Evolutionary conservation across 2,888 invertebrate genomes (phyloP).

Genomic region (Diplolepis rosae): DNA sequence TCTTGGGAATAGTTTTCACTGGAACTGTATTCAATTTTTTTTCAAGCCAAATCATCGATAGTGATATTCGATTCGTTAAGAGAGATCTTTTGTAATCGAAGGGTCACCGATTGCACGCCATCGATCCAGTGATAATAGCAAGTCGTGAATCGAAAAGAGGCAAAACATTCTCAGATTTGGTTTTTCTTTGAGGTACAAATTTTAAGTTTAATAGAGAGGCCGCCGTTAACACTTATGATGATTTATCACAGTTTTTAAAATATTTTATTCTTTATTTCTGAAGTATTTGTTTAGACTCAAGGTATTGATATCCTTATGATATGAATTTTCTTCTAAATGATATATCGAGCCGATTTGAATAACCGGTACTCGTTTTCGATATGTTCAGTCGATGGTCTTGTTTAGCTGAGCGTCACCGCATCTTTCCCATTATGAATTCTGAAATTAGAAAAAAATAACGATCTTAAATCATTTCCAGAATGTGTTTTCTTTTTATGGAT

Average conservation of each 20-base stretch:
- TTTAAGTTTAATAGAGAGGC: background rate
- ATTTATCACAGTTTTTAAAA: slow-evolving; percentile 13
- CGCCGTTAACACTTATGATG: background rate
- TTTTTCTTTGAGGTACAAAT: background rate
- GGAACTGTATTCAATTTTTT: background rate
- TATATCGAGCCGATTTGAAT: background rate
- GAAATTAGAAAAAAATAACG: background rate
- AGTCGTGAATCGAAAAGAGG: background rate
- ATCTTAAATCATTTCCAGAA: too few species aligned
- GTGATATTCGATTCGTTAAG: slow-evolving; percentile 15
- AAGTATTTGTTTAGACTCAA: background rate
- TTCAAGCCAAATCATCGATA: slow-evolving; percentile 1
- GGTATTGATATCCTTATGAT: background rate
- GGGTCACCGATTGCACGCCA: slow-evolving; percentile 7
- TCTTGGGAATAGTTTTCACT: background rate
- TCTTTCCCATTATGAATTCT: background rate
- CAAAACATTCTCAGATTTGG: slow-evolving; percentile 17
- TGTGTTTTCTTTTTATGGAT: too few species aligned
- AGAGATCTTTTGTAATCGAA: slow-evolving; percentile 3
- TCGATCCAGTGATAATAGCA: slow-evolving; percentile 9
- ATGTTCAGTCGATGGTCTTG: background rate
- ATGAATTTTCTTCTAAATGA: slow-evolving; percentile 1
- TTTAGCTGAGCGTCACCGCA: background rate
- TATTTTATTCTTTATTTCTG: background rate
- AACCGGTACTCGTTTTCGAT: background rate